A percentile compares a stretch with the other conserved stretches of the same genome.
These are phyloP conservation scores for Heliocidaris tuberculata DNA, from an alignment of 35 echinoderm and acorn worm species.

Conservation along the genomic window DNA sequence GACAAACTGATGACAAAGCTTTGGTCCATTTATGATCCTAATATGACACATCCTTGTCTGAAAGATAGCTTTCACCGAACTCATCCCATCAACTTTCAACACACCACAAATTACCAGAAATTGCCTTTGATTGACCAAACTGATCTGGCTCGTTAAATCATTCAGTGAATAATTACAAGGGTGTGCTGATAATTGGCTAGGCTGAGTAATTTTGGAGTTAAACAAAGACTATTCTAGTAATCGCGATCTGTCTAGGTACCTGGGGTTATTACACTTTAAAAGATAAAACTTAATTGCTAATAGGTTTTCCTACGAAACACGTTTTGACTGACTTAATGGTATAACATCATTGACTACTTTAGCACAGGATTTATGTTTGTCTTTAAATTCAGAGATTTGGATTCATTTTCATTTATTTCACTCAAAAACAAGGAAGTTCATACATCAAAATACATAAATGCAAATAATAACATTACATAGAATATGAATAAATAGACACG, in stretches of 20 bases:
- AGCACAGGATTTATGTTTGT: too few relatives aligned
- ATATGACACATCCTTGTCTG: neutral
- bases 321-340: neutral
- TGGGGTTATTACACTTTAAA: neutral
- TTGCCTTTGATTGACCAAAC: neutral
- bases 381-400: too few relatives aligned
- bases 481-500: too few relatives aligned
- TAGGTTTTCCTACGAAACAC: neutral
- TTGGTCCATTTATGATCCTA: neutral
- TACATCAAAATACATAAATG: too few relatives aligned
- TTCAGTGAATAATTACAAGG: neutral
- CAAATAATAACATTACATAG: too few relatives aligned
- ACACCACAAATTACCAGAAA: neutral
- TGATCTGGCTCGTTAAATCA: neutral
- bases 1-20: neutral
- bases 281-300: neutral
- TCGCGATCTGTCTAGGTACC: neutral
- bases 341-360: neutral
- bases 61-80: neutral
- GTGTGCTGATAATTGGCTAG: neutral
- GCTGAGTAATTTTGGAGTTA: neutral
- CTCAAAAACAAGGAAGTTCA: too few relatives aligned
- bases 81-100: neutral
- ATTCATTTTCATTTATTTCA: too few relatives aligned
- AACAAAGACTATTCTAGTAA: neutral